Conservation (phyloP, 1,140 invertebrate genomes). For the Drosophila seguyi region DNA sequence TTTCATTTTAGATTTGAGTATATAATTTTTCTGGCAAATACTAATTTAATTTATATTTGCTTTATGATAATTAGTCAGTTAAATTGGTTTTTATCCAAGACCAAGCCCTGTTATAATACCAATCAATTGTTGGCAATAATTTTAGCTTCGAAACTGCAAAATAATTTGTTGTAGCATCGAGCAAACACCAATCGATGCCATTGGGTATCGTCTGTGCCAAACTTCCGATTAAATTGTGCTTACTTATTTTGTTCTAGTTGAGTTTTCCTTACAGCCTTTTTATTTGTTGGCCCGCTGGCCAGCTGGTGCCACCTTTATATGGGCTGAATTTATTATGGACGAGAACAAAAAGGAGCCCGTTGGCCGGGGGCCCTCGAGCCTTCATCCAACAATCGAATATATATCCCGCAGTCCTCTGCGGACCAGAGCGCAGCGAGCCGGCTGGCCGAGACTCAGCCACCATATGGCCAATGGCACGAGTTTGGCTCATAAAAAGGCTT, state of each 20-base stretch:
- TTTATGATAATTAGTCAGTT: no score
- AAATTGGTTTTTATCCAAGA: no score
- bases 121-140: background rate
- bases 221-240: constrained; percentile 13
- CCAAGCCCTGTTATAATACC: background rate
- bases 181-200: background rate
- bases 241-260: constrained; percentile 58
- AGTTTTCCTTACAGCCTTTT: constrained; percentile 62
- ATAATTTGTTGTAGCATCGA: background rate
- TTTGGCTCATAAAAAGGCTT: constrained; percentile 81
- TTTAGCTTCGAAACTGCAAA: background rate
- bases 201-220: constrained; percentile 31
- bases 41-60: background rate
- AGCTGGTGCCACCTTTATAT: constrained; percentile 82
- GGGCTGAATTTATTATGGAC: constrained; percentile 80
- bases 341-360: constrained; percentile 69
- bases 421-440: constrained; percentile 23
- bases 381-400: constrained; percentile 26
- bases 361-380: constrained; percentile 32
- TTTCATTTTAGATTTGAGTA: background rate
- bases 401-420: constrained; percentile 55
- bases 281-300: constrained; percentile 68
- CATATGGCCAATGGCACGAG: constrained; percentile 79
- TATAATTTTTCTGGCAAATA: background rate
- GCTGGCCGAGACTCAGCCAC: constrained; percentile 46